Conservation (phyloP, 2,888 invertebrate species). For the Salpingus planirostris region DNA sequence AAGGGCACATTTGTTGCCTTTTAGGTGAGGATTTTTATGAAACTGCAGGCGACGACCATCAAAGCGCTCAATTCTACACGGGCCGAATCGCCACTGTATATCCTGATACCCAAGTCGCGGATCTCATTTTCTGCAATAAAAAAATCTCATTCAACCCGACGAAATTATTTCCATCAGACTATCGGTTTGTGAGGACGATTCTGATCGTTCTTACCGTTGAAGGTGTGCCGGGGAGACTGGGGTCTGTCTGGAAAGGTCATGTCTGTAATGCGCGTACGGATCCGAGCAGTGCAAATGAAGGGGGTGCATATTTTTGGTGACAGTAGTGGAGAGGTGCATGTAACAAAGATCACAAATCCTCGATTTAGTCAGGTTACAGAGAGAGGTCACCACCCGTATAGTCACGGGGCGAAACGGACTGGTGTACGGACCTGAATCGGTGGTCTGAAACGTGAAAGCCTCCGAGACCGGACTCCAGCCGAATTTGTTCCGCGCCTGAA, state of each 20-base stretch:
- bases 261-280: too few species aligned
- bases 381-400: not conserved
- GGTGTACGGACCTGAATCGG: constrained; percentile 49
- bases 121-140: constrained; percentile 35
- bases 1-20: constrained; percentile 13
- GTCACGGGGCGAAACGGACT: too few species aligned
- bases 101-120: constrained; percentile 31
- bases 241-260: constrained; percentile 36
- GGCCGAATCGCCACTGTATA: constrained; percentile 25
- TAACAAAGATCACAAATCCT: too few species aligned
- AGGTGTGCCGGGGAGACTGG: constrained; percentile 32
- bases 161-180: too few species aligned
- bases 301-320: too few species aligned
- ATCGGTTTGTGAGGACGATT: too few species aligned
- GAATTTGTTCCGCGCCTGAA: constrained; percentile 57
- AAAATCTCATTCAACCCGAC: too few species aligned
- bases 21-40: constrained; percentile 21
- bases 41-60: too few species aligned
- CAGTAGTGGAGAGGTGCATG: constrained; percentile 18
- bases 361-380: not conserved
- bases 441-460: constrained; percentile 54
- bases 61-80: too few species aligned
- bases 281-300: constrained; percentile 12
- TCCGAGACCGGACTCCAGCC: constrained; percentile 59
- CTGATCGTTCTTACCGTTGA: constrained; percentile 25